Conservation (phyloP, 2,888 invertebrate genomes). For the Melinopterus prodromus region DNA sequence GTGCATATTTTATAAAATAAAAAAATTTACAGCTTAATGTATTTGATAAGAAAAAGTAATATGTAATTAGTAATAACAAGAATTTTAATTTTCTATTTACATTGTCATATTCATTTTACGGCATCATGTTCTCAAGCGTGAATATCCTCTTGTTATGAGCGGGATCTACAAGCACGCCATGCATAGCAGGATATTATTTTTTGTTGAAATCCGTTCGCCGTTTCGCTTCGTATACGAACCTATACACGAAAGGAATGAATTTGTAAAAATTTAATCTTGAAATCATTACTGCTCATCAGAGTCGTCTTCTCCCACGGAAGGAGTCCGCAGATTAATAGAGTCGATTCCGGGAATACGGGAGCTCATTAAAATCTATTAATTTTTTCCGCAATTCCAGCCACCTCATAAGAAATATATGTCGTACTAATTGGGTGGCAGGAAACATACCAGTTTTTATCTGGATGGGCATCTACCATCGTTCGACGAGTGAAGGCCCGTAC, state of each 20-base stretch:
- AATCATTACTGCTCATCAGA: not conserved
- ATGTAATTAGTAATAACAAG: too few relatives aligned
- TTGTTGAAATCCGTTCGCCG: not conserved
- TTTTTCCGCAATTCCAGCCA: conserved; percentile 43
- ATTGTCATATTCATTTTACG: too few relatives aligned
- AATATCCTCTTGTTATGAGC: not conserved
- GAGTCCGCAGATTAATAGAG: not conserved
- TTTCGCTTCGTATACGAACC: not conserved
- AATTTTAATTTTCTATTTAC: too few relatives aligned
- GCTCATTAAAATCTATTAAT: conserved; percentile 45
- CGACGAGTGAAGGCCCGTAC: conserved; percentile 23
- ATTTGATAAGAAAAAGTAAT: too few relatives aligned
- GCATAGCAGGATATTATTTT: not conserved
- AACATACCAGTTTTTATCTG: conserved; percentile 46
- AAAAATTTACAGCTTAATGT: too few relatives aligned
- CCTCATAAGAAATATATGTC: conserved; percentile 45
- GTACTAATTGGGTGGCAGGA: conserved; percentile 49
- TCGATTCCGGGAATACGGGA: conserved; percentile 34
- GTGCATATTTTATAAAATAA: too few relatives aligned
- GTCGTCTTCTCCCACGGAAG: conserved; percentile 4
- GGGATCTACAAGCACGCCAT: not conserved
- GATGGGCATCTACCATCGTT: conserved; percentile 28
- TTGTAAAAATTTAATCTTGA: not conserved
- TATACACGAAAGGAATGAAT: not conserved
- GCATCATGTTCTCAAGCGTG: not conserved